Evolutionary conservation across 2,888 invertebrate genomes (phyloP), one percentile per base, ranked within the genome.

Genomic region (Habroteleia sp.): DNA sequence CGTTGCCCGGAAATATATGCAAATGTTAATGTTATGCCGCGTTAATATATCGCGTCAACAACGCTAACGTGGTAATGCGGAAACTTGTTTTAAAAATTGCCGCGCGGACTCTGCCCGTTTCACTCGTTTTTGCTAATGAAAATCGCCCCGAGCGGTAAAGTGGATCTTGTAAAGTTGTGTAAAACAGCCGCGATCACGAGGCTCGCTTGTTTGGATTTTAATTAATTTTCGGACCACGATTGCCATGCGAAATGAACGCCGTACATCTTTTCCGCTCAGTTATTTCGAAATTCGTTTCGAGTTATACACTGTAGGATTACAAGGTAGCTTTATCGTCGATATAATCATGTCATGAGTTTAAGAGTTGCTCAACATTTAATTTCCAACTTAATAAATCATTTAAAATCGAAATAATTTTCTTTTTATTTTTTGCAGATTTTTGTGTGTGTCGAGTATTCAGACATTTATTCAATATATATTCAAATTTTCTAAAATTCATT

Each of bases 191-290:
- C 50, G 35, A 44, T 58, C 33, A 25, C 35, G 14, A 8, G 5
- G 14, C 20, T 10, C 54, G 54, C 52, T 37, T 52, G 44, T 65
- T 65, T 54, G 65, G 54, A 11, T 42, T 63, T 65, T 65, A 65
- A 65, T 65, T 65, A 65, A 65, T 65, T 65, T 52, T 50, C 50
- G 14, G 29, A n/a, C 31, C 50, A 41, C 63, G 50, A 63, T 63
- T 63, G 50, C 63, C 31, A 17, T 1, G 33, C 41, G 11, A 63
- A 63, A 63, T 63, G 63, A 41, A 41, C 50, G 41, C 16, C 41
- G 50, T 58, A 29, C 31, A 17, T 60, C 58, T 60, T 52, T 23
- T 23, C 8, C 17, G 13, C 23, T 3, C 33, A 7, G 20, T 20
- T 35, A 8, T 58, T 31, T 33, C 31, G 31, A 23, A 58, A 42